These are phyloP conservation scores for Acipenser ruthenus DNA, from an alignment of 2,797 vertebrate genomes.

Conservation along the genomic window DNA sequence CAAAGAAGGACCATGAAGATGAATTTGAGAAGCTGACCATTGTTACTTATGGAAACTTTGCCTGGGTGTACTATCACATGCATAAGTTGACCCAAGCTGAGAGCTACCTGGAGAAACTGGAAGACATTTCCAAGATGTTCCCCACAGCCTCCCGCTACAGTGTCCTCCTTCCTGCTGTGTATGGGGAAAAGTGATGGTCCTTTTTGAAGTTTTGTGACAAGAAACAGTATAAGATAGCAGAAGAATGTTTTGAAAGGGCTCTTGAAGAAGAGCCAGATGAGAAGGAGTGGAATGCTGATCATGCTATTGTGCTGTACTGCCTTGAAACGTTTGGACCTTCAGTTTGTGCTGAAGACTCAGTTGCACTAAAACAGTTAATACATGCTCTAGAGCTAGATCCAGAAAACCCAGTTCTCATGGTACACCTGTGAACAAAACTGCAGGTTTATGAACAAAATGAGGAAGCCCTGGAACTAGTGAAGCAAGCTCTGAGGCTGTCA, in stretches of 20 bases:
- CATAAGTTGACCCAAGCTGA: too few relatives aligned
- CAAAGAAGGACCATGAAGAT: too few relatives aligned
- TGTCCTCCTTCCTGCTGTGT: conserved; percentile 37
- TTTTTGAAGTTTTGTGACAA: conserved; percentile 46
- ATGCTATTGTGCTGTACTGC: conserved; percentile 50
- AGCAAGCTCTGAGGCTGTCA: conserved; percentile 44
- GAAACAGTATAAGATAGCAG: conserved; percentile 45
- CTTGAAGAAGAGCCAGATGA: conserved; percentile 51
- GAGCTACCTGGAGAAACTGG: conserved; percentile 31
- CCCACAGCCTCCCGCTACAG: conserved; percentile 18
- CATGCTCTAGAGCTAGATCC: conserved; percentile 49
- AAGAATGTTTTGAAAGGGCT: conserved; percentile 58
- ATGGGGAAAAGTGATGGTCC: conserved; percentile 59
- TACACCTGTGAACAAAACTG: conserved; percentile 55
- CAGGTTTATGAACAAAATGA: neutral
- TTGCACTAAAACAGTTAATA: conserved; percentile 39
- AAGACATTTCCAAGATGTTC: conserved; percentile 27
- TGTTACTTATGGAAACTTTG: too few relatives aligned
- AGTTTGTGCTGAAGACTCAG: rapidly evolving
- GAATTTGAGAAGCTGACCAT: too few relatives aligned
- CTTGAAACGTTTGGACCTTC: conserved; percentile 15
- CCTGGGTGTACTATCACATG: too few relatives aligned
- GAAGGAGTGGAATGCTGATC: conserved; percentile 51
- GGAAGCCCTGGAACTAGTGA: conserved; percentile 51
- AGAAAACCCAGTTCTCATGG: conserved; percentile 37